These are phyloP conservation scores for Hemibagrus guttatus DNA, from an alignment of 2,797 vertebrate species.

Conservation along the genomic window DNA sequence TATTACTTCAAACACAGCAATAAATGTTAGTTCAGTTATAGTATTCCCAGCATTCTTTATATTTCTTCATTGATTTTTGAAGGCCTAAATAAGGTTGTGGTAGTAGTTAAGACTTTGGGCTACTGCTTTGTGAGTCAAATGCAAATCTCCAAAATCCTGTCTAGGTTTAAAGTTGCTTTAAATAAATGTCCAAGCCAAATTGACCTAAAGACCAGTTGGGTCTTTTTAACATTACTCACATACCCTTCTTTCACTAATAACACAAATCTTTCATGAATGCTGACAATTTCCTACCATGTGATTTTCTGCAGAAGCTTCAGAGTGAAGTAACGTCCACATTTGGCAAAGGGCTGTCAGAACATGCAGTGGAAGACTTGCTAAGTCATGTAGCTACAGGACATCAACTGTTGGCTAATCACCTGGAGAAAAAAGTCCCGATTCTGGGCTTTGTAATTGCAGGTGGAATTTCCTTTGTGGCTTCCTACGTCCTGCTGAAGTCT, in stretches of 20 bases:
- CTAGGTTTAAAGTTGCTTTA: not conserved
- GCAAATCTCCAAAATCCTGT: not conserved
- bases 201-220: not conserved
- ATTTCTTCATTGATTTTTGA: not conserved
- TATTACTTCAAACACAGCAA: not conserved
- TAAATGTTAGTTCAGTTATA: not conserved
- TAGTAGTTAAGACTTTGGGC: not conserved
- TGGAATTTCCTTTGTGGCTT: conserved; percentile 65
- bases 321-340: conserved; percentile 64
- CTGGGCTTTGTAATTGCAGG: conserved; percentile 65
- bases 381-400: conserved; percentile 53
- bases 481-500: conserved; percentile 65
- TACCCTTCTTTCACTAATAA: not conserved
- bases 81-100: not conserved
- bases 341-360: conserved; percentile 57
- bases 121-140: not conserved
- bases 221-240: not conserved
- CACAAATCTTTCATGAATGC: not conserved
- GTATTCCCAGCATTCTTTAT: not conserved
- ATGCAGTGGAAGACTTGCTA: conserved; percentile 60
- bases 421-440: conserved; percentile 61
- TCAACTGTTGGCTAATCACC: conserved; percentile 33
- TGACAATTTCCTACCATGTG: not conserved
- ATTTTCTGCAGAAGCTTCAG: conserved; percentile 58
- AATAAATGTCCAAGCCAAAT: not conserved